Percentiles rank a stretch among this genome's conserved stretches.
These are phyloP conservation scores for Hydroisotoma schaefferi DNA, from an alignment of 2,888 invertebrate species.

Conservation along the genomic window DNA sequence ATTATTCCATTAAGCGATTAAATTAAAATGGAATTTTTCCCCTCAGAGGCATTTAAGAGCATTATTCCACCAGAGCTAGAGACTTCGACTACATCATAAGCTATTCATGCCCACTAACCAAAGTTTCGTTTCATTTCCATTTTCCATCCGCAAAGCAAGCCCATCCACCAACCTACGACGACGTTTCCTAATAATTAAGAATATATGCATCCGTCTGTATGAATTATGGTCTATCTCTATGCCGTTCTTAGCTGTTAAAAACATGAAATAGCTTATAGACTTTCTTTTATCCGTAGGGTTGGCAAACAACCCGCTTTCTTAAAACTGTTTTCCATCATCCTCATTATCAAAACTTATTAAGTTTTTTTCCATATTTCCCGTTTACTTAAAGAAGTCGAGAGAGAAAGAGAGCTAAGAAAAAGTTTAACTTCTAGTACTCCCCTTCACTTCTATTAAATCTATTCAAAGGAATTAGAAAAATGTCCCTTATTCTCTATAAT, in stretches of 20 bases:
- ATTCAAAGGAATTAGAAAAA: conserved; percentile 5
- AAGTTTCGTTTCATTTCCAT: conserved; percentile 7
- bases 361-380: conserved; percentile 3
- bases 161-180: no score
- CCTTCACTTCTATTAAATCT: conserved; percentile 2
- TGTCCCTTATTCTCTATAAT: no score
- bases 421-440: background rate
- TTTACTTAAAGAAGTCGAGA: no score
- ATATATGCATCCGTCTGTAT: background rate
- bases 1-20: conserved; percentile 50
- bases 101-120: conserved; percentile 10
- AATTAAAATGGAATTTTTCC: conserved; percentile 41
- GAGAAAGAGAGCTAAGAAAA: no score
- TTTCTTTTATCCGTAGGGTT: background rate
- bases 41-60: conserved; percentile 18
- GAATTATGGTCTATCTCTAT: background rate
- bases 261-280: no score
- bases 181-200: no score
- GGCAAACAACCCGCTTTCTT: conserved; percentile 1
- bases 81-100: conserved; percentile 6
- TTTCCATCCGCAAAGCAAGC: conserved; percentile 3
- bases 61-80: conserved; percentile 1
- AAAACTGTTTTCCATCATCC: background rate
- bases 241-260: no score
- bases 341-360: conserved; percentile 20